Conservation (phyloP, 2,797 vertebrate species). For the Sphenopsis melanotis region DNA sequence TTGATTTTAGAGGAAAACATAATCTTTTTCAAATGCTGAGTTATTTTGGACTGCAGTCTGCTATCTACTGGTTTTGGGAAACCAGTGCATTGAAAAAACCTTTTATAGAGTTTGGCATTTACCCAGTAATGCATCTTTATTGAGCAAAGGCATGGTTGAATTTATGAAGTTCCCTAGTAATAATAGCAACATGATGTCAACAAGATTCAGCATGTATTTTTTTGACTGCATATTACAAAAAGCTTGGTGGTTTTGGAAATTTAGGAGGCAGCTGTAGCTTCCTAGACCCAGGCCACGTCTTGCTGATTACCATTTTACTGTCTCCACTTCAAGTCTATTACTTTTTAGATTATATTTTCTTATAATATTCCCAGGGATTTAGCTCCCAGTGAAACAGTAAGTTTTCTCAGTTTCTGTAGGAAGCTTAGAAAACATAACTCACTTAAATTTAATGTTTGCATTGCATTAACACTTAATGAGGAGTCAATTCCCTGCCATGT, state of each 20-base stretch:
- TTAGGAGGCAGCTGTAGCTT: background rate
- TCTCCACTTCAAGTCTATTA: background rate
- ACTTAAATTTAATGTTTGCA: background rate
- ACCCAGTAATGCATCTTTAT: background rate
- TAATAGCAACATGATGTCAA: background rate
- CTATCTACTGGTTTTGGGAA: background rate
- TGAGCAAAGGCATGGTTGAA: background rate
- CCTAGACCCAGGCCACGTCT: background rate
- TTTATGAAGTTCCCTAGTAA: background rate
- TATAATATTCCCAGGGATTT: background rate
- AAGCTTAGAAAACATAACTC: background rate
- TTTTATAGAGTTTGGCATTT: background rate
- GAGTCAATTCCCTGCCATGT: background rate
- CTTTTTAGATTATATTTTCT: background rate
- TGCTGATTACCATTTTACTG: background rate
- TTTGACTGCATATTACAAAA: background rate
- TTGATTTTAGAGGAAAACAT: background rate
- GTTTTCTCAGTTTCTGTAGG: background rate
- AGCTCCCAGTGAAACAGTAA: background rate
- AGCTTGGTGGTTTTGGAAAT: background rate
- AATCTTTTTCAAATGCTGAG: background rate
- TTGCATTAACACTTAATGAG: background rate
- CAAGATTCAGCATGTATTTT: background rate
- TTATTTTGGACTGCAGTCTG: background rate
- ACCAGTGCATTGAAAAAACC: background rate